Percentiles rank a stretch among this genome's conserved stretches.
These are phyloP conservation scores for Diarsia brunnea DNA, from an alignment of 2,888 invertebrate species.

Conservation along the genomic window DNA sequence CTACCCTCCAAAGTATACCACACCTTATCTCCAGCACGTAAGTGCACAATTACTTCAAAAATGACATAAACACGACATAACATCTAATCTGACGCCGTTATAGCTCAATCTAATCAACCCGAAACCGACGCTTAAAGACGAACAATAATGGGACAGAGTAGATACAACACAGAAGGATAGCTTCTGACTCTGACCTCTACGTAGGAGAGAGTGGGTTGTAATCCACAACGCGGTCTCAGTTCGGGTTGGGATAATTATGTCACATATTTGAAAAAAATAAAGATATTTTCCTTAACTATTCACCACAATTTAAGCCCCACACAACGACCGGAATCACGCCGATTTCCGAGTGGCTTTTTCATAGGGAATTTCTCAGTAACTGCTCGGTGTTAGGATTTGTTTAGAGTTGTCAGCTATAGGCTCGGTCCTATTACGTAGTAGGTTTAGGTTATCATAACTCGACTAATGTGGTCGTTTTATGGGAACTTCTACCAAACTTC, in stretches of 20 bases:
- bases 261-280: not conserved
- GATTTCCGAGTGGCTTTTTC: not conserved
- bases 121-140: slow-evolving; percentile 40
- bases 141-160: slow-evolving; percentile 16
- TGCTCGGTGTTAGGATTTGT: not conserved
- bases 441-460: not conserved
- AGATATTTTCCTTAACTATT: not conserved
- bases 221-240: not conserved
- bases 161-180: not conserved
- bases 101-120: slow-evolving; percentile 63
- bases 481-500: not conserved
- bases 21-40: not conserved
- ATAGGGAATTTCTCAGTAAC: not conserved
- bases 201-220: not conserved
- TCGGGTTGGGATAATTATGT: not conserved
- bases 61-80: slow-evolving; percentile 40
- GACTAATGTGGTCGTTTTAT: not conserved
- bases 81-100: slow-evolving; percentile 44
- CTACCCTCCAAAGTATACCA: not conserved
- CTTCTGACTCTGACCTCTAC: not conserved
- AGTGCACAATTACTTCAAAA: slow-evolving; percentile 34
- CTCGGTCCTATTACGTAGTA: not conserved
- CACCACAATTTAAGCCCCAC: not conserved
- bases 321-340: not conserved
- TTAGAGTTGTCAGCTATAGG: too few relatives aligned